Conservation (phyloP, 2,113 vertebrate species). For the Hippocampus mohnikei region DNA sequence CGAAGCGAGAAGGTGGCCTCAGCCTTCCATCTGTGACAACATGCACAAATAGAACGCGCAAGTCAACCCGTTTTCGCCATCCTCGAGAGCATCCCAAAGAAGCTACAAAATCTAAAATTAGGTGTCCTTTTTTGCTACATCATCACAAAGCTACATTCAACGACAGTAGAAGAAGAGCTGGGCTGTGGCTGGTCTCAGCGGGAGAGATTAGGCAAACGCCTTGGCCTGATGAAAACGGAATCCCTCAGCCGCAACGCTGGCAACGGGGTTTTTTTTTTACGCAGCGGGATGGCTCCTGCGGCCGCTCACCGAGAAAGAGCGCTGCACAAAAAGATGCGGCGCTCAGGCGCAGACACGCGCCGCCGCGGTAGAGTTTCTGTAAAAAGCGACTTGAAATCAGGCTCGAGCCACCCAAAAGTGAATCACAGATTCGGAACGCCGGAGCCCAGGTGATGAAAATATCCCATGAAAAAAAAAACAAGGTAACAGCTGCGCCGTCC, state of each 20-base stretch:
- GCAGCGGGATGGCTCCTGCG: constrained; percentile 63
- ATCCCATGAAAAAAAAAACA: constrained; percentile 7
- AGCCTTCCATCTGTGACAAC: constrained; percentile 72
- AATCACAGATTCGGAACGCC: constrained; percentile 17
- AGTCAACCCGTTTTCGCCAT: constrained; percentile 35
- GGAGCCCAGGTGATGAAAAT: constrained; percentile 26
- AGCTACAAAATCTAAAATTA: constrained; percentile 74
- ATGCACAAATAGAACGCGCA: constrained; percentile 71
- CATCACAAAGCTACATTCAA: constrained; percentile 79
- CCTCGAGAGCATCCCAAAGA: constrained; percentile 66
- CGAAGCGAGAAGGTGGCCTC: constrained; percentile 63
- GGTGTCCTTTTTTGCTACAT: constrained; percentile 77
- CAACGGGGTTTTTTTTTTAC: constrained; percentile 30
- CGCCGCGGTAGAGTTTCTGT: background rate
- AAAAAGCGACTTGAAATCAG: constrained; percentile 28
- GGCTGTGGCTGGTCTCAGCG: constrained; percentile 75
- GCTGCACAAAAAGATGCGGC: constrained; percentile 38
- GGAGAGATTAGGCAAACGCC: constrained; percentile 54
- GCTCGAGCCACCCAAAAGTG: constrained; percentile 17
- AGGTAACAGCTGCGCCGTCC: constrained; percentile 46
- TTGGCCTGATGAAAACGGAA: constrained; percentile 36
- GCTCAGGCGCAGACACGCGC: constrained; percentile 32
- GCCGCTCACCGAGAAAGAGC: constrained; percentile 37
- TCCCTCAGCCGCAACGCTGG: constrained; percentile 37
- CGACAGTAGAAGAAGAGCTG: constrained; percentile 73